A percentile compares a stretch with the other conserved stretches of the same genome.
Evolutionary conservation across 2,888 invertebrate species (phyloP).

Genomic region (Cryptocephalus moraei): DNA sequence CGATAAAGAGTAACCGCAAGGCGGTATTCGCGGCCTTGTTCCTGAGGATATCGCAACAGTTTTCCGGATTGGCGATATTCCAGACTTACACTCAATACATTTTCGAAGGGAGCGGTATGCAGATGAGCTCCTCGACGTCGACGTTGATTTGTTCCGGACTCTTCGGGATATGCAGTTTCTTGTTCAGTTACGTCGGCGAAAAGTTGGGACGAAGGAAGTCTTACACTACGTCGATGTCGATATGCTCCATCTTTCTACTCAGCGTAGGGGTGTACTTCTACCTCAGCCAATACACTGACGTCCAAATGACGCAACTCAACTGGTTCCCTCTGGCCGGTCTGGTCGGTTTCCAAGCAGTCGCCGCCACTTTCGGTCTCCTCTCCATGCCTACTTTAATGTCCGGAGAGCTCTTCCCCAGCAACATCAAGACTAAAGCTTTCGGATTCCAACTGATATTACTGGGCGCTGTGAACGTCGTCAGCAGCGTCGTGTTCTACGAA

Average conservation of each 20-base stretch:
- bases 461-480: conserved; percentile 5
- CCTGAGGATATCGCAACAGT: conserved; percentile 21
- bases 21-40: conserved; percentile 21
- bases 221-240: conserved; percentile 17
- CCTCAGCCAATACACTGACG: conserved; percentile 11
- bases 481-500: conserved; percentile 26
- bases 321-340: conserved; percentile 26
- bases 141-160: conserved; percentile 13
- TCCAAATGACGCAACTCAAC: conserved; percentile 13
- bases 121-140: conserved; percentile 19
- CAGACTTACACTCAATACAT: conserved; percentile 23
- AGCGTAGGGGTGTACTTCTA: conserved; percentile 19
- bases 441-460: conserved; percentile 20
- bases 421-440: conserved; percentile 23
- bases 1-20: conserved; percentile 19
- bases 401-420: conserved; percentile 26
- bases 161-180: conserved; percentile 11
- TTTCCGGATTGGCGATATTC: conserved; percentile 21
- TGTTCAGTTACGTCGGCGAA: conserved; percentile 16
- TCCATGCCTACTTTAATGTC: conserved; percentile 24
- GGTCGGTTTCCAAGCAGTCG: conserved; percentile 19
- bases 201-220: conserved; percentile 18
- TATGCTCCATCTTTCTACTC: conserved; percentile 16
- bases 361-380: conserved; percentile 18
- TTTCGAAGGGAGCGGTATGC: conserved; percentile 24